Evolutionary conservation across 2,797 vertebrate species (phyloP), one percentile per base, ranked within the genome.

Genomic region (Pteropus rufus): DNA sequence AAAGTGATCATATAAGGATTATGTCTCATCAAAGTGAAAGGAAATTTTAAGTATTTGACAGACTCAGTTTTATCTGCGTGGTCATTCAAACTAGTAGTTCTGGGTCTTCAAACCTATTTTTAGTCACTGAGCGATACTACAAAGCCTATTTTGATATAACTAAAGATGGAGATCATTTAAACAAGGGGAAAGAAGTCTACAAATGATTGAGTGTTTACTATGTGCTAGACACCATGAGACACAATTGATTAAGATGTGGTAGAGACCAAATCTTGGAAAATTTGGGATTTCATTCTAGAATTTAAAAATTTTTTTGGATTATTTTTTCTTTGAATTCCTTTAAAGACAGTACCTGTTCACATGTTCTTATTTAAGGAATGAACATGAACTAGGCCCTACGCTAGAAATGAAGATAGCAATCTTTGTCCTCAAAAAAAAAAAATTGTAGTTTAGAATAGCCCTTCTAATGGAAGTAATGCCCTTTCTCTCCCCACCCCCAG

Each of bases 1-100:
- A 77, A 62, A 91, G 46, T 60, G 69, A 75, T 87, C 3, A 16
- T 82, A 46, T 86, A 73, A 89, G 46, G 60, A 60, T 81, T 52
- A 62, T 36, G 34, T 70, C 87, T 80, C 36, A 76, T 87, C 29
- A 81, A 69, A 85, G 64, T 36, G 73, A 84, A 94, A 87, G 73
- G 39, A 94, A 88, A 73, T 83, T 83, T 5, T 83, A 85, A 85
- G 46, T 79, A 69, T 75, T 85, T 88, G 70, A 91, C 76, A 92
- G 75, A 64, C 31, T 89, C 29, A 46, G 16, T 87, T 90, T 96
- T 44, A 73, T 64, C 21, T 69, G 39, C 6, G 1, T 81, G n/a
- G 18, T 88, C 34, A 76, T 96, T 79, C 49, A 64, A 39, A 76
- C 62, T 84, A 73, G 52, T 82, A 39, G 29, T 58, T 85, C 62